Percentiles rank a stretch among this genome's conserved stretches.
phyloP scores from a whole-genome alignment of 1,140 invertebrate species.

The Caenorhabditis brenneri region DNA sequence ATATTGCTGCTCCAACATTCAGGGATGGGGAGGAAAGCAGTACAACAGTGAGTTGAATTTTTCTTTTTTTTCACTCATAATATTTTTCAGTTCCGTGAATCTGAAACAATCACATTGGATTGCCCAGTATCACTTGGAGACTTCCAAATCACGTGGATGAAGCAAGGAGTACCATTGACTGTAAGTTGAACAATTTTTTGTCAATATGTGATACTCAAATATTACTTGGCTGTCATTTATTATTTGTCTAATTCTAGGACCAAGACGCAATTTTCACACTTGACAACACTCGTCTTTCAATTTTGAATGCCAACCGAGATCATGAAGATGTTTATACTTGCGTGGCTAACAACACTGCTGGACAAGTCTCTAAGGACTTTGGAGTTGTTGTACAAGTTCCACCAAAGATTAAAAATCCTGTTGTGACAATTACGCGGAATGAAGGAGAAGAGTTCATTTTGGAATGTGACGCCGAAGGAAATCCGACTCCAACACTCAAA shows the following conservation, averaged over 20 bases:
- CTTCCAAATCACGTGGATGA: constrained; percentile 60
- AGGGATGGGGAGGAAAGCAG: constrained; percentile 4
- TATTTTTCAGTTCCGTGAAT: constrained; percentile 57
- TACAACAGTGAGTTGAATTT: constrained; percentile 34
- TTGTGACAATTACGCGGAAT: constrained; percentile 77
- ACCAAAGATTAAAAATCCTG: constrained; percentile 58
- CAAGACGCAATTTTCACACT: constrained; percentile 44
- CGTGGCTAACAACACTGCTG: constrained; percentile 81
- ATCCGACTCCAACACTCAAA: constrained; percentile 55
- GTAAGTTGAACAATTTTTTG: not conserved
- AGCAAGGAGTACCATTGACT: constrained; percentile 46
- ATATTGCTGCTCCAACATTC: constrained; percentile 48
- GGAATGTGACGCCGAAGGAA: constrained; percentile 60
- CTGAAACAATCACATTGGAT: constrained; percentile 62
- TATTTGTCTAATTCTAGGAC: no score
- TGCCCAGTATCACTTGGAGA: constrained; percentile 59
- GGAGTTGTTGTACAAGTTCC: constrained; percentile 73
- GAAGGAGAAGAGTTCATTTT: constrained; percentile 76
- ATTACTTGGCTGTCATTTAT: no score
- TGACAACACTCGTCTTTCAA: constrained; percentile 74
- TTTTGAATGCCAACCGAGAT: constrained; percentile 79
- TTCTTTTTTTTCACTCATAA: not conserved
- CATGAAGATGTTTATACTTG: constrained; percentile 84
- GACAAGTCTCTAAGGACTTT: constrained; percentile 74
- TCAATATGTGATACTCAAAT: not conserved